Conservation (phyloP, 92 coral and sea anemone genomes). For the Porites rus region DNA sequence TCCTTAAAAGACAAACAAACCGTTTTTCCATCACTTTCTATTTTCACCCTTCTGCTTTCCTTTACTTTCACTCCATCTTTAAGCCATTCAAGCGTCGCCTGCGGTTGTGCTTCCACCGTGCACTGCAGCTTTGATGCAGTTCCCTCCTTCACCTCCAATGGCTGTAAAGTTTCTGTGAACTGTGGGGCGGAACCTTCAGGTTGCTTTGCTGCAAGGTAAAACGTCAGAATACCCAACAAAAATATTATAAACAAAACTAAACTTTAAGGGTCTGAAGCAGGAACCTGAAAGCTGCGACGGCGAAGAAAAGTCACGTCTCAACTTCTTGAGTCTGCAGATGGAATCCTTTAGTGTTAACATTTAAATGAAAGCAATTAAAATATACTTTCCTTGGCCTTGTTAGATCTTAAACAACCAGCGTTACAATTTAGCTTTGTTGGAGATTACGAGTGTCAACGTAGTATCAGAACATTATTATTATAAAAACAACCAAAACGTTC, state of each 20-base stretch:
- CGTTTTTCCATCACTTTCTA: constrained; percentile 63
- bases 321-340: not conserved
- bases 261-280: not conserved
- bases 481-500: no score
- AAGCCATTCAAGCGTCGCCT: constrained; percentile 73
- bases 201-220: constrained; percentile 59
- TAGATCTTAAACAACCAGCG: no score
- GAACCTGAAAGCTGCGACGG: not conserved
- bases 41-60: constrained; percentile 77
- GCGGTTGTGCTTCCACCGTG: constrained; percentile 67
- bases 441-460: no score
- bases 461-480: no score
- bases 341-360: not conserved
- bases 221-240: not conserved
- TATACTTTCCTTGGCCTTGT: not conserved
- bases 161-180: constrained; percentile 70
- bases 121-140: constrained; percentile 71
- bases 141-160: constrained; percentile 85
- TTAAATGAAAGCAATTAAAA: not conserved
- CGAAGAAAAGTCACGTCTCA: not conserved
- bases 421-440: no score
- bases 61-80: constrained; percentile 72
- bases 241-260: not conserved
- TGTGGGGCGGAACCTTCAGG: constrained; percentile 73
- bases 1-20: constrained; percentile 70